Evolutionary conservation across 2,113 vertebrate species (phyloP).

Genomic region (Leucosticte australis): DNA sequence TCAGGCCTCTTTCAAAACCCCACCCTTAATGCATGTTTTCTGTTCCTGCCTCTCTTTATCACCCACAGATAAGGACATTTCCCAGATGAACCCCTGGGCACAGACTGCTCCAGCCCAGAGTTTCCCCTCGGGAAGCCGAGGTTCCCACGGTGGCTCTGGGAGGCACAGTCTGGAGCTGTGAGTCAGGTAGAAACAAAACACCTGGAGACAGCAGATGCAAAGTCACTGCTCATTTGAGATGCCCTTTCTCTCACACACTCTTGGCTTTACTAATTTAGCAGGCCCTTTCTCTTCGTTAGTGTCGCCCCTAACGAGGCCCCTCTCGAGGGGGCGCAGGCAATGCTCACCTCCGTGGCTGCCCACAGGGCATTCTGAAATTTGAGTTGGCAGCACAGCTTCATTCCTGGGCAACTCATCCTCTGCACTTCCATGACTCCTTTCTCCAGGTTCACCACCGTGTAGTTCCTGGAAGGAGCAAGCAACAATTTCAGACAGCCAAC

Average conservation of each 20-base stretch:
- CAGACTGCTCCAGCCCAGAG: background rate
- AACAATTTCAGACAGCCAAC: background rate
- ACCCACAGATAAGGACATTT: constrained; percentile 1
- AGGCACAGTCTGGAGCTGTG: background rate
- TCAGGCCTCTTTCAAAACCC: background rate
- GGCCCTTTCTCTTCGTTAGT: background rate
- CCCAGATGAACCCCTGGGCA: background rate
- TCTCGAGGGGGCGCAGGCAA: background rate
- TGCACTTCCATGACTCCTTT: constrained; percentile 90
- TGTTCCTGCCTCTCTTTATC: constrained; percentile 22
- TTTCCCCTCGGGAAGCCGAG: background rate
- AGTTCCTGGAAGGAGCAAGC: constrained; percentile 78
- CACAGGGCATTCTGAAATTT: constrained; percentile 89
- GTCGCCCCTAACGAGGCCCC: background rate
- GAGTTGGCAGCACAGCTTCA: constrained; percentile 87
- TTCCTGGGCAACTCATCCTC: constrained; percentile 86
- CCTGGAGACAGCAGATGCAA: background rate
- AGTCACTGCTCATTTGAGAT: background rate
- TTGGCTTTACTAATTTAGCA: background rate
- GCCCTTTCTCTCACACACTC: background rate
- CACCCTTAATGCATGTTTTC: constrained; percentile 12
- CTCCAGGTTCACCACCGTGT: constrained; percentile 91
- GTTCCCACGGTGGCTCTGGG: constrained; percentile 7
- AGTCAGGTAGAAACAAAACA: background rate
- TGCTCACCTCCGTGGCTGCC: constrained; percentile 89